Conservation (phyloP, 2,113 vertebrate genomes). For the Asarcornis scutulata region DNA sequence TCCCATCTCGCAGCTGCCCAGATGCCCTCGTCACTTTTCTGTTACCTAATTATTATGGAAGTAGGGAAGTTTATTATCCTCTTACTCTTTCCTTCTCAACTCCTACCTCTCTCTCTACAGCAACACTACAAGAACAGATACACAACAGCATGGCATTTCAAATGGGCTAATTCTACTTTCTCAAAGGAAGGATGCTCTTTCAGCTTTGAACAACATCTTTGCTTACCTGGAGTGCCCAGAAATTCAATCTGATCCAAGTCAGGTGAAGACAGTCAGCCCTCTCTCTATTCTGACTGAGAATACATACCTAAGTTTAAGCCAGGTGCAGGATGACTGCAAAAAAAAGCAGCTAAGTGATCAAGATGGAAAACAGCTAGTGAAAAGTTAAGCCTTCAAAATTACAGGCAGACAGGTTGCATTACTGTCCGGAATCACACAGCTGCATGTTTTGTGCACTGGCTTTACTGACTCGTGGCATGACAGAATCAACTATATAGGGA, state of each 20-base stretch:
- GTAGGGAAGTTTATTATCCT: too few species aligned
- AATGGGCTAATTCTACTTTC: neutral
- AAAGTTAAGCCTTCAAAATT: neutral
- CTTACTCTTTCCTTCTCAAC: neutral
- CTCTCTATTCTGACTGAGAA: neutral
- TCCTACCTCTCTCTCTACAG: neutral
- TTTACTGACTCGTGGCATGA: neutral
- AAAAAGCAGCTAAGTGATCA: neutral
- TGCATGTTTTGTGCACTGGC: fast-evolving
- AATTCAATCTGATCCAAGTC: neutral
- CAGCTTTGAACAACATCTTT: neutral
- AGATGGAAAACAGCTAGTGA: neutral
- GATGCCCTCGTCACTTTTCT: neutral
- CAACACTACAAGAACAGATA: neutral
- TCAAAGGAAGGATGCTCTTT: neutral
- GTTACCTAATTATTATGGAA: neutral
- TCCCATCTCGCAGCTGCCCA: neutral
- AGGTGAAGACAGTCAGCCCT: neutral
- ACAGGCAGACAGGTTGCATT: neutral
- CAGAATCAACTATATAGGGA: neutral
- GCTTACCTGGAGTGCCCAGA: neutral
- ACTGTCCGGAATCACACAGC: neutral
- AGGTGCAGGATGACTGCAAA: neutral
- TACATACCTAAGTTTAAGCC: neutral
- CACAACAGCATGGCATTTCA: neutral